phyloP scores from a whole-genome alignment of 64 coral and sea anemone species.

The Pocillopora verrucosa region DNA sequence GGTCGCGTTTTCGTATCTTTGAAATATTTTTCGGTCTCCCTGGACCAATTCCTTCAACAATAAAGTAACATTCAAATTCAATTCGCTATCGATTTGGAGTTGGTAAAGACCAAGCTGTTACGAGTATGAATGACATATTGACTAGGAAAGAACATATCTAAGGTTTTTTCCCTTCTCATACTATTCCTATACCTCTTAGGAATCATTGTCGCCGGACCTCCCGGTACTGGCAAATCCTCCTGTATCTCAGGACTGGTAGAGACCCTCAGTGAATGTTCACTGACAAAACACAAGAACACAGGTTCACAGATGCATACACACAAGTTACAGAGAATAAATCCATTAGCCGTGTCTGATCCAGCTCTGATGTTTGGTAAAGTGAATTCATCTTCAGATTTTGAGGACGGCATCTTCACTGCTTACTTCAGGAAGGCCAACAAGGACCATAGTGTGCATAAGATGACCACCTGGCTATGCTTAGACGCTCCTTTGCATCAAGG shows the following conservation, averaged over 20 bases:
- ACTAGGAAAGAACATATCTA: too few species aligned
- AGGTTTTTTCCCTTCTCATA: too few species aligned
- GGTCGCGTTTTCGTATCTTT: too few species aligned
- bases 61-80: too few species aligned
- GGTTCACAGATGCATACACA: constrained; percentile 88
- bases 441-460: constrained; percentile 90
- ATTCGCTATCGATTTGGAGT: too few species aligned
- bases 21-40: too few species aligned
- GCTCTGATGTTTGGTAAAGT: constrained; percentile 91
- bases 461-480: constrained; percentile 95
- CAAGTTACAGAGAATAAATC: constrained; percentile 87
- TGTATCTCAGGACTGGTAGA: constrained; percentile 87
- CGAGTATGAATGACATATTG: too few species aligned
- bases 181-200: constrained; percentile 30
- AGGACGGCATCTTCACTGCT: constrained; percentile 91
- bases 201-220: constrained; percentile 82
- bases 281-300: constrained; percentile 89
- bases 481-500: constrained; percentile 92
- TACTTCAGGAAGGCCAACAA: constrained; percentile 97
- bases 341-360: constrained; percentile 82
- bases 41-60: too few species aligned
- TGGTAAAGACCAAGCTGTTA: background rate
- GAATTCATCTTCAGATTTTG: constrained; percentile 72
- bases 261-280: constrained; percentile 79
- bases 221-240: constrained; percentile 86